Conservation (phyloP, 2,888 invertebrate species). For the Chaitophorus viminalis region DNA sequence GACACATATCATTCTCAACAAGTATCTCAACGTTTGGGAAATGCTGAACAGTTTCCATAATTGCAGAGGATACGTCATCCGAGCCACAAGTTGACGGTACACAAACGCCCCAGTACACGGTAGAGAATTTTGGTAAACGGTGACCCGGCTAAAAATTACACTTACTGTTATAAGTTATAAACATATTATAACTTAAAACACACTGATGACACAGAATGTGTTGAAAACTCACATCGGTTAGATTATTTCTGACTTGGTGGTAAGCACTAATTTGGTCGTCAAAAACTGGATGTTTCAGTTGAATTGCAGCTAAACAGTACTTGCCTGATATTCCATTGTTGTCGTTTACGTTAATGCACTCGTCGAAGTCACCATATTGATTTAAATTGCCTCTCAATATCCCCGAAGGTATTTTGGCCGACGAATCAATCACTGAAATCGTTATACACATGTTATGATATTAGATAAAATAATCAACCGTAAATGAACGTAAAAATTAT, state of each 20-base stretch:
- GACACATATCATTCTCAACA: slow-evolving; percentile 62
- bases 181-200: too few species aligned
- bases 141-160: slow-evolving; percentile 73
- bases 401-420: slow-evolving; percentile 77
- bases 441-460: not conserved
- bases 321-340: slow-evolving; percentile 71
- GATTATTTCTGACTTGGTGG: slow-evolving; percentile 40
- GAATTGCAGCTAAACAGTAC: slow-evolving; percentile 75
- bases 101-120: slow-evolving; percentile 77
- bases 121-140: slow-evolving; percentile 75
- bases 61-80: slow-evolving; percentile 67
- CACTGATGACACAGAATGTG: not conserved
- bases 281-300: slow-evolving; percentile 68
- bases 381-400: slow-evolving; percentile 77
- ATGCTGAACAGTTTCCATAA: not conserved
- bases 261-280: slow-evolving; percentile 17
- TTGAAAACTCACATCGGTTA: slow-evolving; percentile 41
- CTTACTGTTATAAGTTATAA: not conserved
- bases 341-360: slow-evolving; percentile 70
- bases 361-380: slow-evolving; percentile 78
- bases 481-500: not conserved
- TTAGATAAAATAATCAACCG: not conserved
- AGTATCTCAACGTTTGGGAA: slow-evolving; percentile 59
- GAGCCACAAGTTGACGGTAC: slow-evolving; percentile 73
- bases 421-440: slow-evolving; percentile 77